A percentile compares a stretch with the other conserved stretches of the same genome.
Evolutionary conservation across 2,113 vertebrate species (phyloP).

Genomic region (Scartelaos histophorus): DNA sequence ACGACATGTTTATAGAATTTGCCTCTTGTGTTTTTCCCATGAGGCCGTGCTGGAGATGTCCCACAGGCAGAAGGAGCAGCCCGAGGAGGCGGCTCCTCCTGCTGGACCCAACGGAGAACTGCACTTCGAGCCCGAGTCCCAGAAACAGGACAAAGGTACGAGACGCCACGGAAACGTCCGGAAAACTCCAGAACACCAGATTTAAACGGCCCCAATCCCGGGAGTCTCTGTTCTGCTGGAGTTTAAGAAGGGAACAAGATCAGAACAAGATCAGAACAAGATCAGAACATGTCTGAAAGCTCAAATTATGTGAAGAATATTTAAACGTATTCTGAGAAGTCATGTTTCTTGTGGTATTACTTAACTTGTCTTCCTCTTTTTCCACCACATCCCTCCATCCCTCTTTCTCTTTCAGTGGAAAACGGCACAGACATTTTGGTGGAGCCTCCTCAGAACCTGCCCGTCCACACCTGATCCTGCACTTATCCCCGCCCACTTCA

Average conservation of each 20-base stretch:
- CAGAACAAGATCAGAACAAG: too few relatives aligned
- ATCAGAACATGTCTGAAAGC: too few relatives aligned
- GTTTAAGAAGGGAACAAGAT: too few relatives aligned
- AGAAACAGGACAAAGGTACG: slow-evolving; percentile 51
- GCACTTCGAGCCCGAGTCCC: slow-evolving; percentile 70
- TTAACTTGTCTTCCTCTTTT: too few relatives aligned
- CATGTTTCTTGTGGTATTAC: too few relatives aligned
- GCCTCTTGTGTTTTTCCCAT: too few relatives aligned
- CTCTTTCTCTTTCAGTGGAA: slow-evolving; percentile 48
- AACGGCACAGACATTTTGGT: slow-evolving; percentile 62
- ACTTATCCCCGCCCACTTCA: slow-evolving; percentile 3
- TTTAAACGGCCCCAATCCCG: too few relatives aligned
- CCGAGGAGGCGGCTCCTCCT: slow-evolving; percentile 53
- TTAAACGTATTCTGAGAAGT: too few relatives aligned
- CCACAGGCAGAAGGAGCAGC: slow-evolving; percentile 81
- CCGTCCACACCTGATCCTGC: slow-evolving; percentile 59
- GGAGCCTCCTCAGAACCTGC: slow-evolving; percentile 80
- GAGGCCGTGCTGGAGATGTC: slow-evolving; percentile 89
- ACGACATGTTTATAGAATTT: too few relatives aligned
- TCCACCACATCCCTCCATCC: not conserved
- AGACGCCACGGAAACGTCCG: slow-evolving; percentile 23
- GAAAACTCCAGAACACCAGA: too few relatives aligned
- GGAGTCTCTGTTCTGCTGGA: too few relatives aligned
- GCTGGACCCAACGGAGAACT: slow-evolving; percentile 77
- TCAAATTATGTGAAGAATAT: too few relatives aligned